These are phyloP conservation scores for Pimephales promelas DNA, from an alignment of 2,113 vertebrate genomes.

Conservation along the genomic window DNA sequence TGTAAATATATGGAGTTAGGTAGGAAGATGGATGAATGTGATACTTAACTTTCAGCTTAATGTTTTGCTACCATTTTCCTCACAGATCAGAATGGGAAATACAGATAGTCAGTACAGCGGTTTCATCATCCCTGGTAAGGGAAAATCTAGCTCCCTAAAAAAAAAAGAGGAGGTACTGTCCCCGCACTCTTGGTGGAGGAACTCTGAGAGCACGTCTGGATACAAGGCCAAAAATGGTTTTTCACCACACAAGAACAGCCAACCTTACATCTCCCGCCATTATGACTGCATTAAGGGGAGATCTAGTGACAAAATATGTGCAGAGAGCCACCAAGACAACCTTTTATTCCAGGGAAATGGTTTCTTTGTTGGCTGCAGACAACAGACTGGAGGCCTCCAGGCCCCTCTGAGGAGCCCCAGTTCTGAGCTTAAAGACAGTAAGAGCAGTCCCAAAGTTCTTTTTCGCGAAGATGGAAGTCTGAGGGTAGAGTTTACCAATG, in stretches of 20 bases:
- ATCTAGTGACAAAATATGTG: constrained; percentile 63
- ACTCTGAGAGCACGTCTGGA: constrained; percentile 59
- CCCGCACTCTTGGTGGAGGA: constrained; percentile 79
- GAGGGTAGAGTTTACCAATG: constrained; percentile 87
- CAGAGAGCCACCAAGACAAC: constrained; percentile 58
- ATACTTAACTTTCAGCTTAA: background rate
- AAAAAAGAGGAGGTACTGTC: constrained; percentile 77
- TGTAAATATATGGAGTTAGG: background rate
- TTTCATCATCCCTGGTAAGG: constrained; percentile 73
- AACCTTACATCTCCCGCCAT: constrained; percentile 79
- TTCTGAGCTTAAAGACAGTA: constrained; percentile 67
- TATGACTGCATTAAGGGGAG: constrained; percentile 71
- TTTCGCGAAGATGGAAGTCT: constrained; percentile 84
- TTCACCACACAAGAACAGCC: constrained; percentile 78
- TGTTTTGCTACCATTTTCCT: constrained; percentile 46
- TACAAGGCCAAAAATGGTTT: constrained; percentile 79
- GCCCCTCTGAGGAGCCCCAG: constrained; percentile 62
- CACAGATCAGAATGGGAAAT: constrained; percentile 91
- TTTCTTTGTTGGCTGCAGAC: constrained; percentile 44
- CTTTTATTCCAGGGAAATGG: constrained; percentile 52
- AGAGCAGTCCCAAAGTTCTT: constrained; percentile 85
- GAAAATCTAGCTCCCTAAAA: constrained; percentile 82
- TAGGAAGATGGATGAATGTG: background rate
- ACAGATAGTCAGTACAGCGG: constrained; percentile 88
- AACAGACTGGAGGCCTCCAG: constrained; percentile 70